phyloP scores from a whole-genome alignment of 2,888 invertebrate genomes.

The Hoplodrina ambigua region DNA sequence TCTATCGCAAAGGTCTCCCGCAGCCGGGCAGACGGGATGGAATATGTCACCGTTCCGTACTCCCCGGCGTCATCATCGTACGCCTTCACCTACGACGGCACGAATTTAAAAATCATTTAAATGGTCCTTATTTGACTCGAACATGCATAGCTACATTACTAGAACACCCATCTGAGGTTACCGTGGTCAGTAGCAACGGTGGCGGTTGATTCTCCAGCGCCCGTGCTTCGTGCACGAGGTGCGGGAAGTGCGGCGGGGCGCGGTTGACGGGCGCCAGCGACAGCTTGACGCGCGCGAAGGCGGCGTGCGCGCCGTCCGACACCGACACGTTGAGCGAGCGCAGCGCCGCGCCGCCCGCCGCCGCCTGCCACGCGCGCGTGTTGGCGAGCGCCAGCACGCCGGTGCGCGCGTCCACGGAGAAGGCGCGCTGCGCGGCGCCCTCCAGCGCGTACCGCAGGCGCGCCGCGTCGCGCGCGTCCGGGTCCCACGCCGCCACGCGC shows the following conservation, averaged over 20 bases:
- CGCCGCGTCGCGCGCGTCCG: conserved; percentile 94
- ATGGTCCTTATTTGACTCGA: neutral
- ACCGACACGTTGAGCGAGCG: conserved; percentile 96
- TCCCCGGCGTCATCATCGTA: conserved; percentile 95
- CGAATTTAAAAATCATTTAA: neutral
- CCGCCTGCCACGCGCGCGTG: conserved; percentile 88
- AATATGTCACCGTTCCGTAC: conserved; percentile 93
- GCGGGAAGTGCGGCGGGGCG: conserved; percentile 94
- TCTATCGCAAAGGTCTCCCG: conserved; percentile 94
- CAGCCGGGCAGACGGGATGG: conserved; percentile 94
- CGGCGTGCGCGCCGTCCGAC: conserved; percentile 98
- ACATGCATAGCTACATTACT: neutral
- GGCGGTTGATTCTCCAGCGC: conserved; percentile 95
- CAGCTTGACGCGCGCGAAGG: conserved; percentile 95
- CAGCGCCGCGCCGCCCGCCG: conserved; percentile 90
- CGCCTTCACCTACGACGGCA: conserved; percentile 92
- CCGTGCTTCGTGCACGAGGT: conserved; percentile 94
- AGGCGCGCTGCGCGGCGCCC: conserved; percentile 71
- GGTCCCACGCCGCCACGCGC: conserved; percentile 96
- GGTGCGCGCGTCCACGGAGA: conserved; percentile 75
- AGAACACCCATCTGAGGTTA: conserved; percentile 63
- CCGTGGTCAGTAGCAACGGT: conserved; percentile 93
- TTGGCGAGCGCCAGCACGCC: conserved; percentile 78
- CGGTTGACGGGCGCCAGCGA: conserved; percentile 94
- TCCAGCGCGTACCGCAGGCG: conserved; percentile 95